Evolutionary conservation across 2,797 vertebrate genomes (phyloP), one percentile per base, ranked within the genome.

Genomic region (Takifugu rubripes): DNA sequence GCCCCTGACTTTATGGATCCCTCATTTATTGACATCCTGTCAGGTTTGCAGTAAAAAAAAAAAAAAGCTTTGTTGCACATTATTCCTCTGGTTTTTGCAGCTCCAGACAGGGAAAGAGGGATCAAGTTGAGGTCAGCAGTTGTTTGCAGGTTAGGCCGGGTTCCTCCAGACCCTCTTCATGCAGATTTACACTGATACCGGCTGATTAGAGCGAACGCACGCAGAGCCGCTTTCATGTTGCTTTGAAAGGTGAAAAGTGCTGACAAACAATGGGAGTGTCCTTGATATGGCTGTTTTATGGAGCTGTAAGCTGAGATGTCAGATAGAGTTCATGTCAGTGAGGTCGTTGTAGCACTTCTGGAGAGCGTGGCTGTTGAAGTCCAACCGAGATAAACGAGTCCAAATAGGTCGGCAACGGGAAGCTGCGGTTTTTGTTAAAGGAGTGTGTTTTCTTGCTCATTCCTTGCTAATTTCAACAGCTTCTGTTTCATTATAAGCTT

Each of bases 11-110:
- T 68, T 63, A 61, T 43, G 43, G 61, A 45, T 43, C 50, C 43
- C 55, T 73, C 66, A 71, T 81, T 86, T 69, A 73, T 65, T 53
- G 50, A 66, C 78, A 88, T 88, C 84, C 88, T 88, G 56, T 82
- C 52, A 40, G 53, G 53, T 63, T 54, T 68, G 79, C 78, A 59
- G 64, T 89, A 86, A 87, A 89, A 70, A 48, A 50, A 47, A 86
- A 87, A 89, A 70, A 48, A 50, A 47, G 44, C 65, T 70, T 78
- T 64, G 63, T 66, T 53, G 48, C 77, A 83, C 72, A 79, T 82
- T 81, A 83, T 75, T 62, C 59, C 61, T 64, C 49, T 14, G 52
- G 65, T 82, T 82, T 77, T 68, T 82, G 71, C 31, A 36, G 65
- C 43, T 59, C 68, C 79, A 86, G 80, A 83, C 75, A 21, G 62